Base-by-base conservation (phyloP, 2,113 vertebrate species). In the Lampris incognitus region DNA sequence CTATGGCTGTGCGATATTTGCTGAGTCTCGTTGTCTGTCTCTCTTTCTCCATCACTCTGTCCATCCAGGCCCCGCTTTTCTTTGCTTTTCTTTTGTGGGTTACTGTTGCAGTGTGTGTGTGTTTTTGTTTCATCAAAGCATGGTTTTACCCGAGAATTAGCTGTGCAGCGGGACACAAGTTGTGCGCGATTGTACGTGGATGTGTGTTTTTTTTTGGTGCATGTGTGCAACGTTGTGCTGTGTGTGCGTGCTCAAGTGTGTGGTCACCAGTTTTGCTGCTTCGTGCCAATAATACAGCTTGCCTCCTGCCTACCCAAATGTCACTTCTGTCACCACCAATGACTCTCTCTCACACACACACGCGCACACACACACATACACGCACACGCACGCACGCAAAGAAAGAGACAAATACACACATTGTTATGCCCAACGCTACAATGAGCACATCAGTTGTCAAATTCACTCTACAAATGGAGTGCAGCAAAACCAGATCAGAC, bases 301-400 rank as follows among this genome's bases (percentile, higher is more conserved):
- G 84, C 76, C 82, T 89, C 81, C 70, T 90, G 75, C 85, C 79
- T 8, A 78, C 58, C 85, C 51, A 87, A 91, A 91, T 89, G 81
- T 87, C 41, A 11, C 86, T 86, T 83, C 79, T 85, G 66, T 89
- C 69, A 78, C 66, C 70, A 82, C 65, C 65, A 84, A 58, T 85
- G 84, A 80, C 76, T 84, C 78, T 11, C n/a, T 9, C 24, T 39
- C 63, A 88, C 59, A 48, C 52, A 68, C 52, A 81, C 41, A 69
- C 9, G 51, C 66, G 58, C 40, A 60, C 44, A 40, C 66, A 56
- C 60, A 70, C 24, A 66, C 57, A 52, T 11, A 63, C 58, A 48
- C 59, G 42, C 59, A 61, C 59, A 61, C 40, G 11, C 51, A 74
- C 40, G 56, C 42, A 76, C 13, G 51, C 51, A 74, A 1, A 56